Evolutionary conservation across 2,888 invertebrate species (phyloP), one percentile per base, ranked within the genome.

Genomic region (Exocentrus adspersus): DNA sequence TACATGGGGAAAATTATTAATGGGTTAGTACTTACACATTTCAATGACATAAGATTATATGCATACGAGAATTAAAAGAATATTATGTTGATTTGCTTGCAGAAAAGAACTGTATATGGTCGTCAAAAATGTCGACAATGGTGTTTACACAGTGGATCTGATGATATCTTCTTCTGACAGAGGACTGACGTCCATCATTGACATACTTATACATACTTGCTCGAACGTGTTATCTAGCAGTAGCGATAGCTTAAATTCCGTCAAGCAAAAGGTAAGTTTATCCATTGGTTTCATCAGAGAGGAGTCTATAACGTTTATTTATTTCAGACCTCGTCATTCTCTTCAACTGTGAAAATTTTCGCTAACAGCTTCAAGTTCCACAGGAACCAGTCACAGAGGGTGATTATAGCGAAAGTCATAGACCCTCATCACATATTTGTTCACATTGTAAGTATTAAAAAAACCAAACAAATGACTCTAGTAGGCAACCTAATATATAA

Each of bases 381-480:
- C 62, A 77, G 75, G 64, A 82, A 85, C 12, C 75, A 84, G 4
- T 71, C 77, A 0, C 84, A 86, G 50, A 79, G 85, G 10, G 88
- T 90, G 0, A 79, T 83, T 60, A 81, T 92, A 43, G 85, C 87
- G 0, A 84, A 88, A 67, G 82, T 91, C 1, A 83, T 87, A 19
- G 87, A 87, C 76, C 92, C 92, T 0, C 84, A 87, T 71, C 84
- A 86, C 63, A 89, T 94, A 77, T 92, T 85, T 77, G 86, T 91
- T 0, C 86, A 89, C 76, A 82, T 73, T 84, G 89, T 89, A 80
- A 80, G 81, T 72, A 45, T 12, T 51, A n/a, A n/a, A n/a, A n/a
- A n/a, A n/a, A n/a, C n/a, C n/a, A n/a, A n/a, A n/a, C n/a, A n/a
- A n/a, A n/a, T n/a, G n/a, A n/a, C n/a, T n/a, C n/a, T n/a, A n/a